phyloP scores from a whole-genome alignment of 2,888 invertebrate species.

The Phragmatobia fuliginosa region DNA sequence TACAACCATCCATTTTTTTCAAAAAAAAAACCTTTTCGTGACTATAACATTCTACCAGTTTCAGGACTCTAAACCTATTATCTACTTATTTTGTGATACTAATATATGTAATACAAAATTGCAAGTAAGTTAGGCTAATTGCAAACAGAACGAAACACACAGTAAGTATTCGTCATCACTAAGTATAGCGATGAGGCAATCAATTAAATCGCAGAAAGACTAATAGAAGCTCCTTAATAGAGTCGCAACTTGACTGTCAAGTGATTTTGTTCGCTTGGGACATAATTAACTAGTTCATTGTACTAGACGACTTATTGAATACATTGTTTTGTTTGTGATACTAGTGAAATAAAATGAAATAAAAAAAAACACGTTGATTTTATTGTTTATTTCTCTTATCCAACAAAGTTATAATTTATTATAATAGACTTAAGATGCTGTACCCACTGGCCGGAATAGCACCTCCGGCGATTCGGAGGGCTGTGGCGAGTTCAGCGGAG shows the following conservation, averaged over 20 bases:
- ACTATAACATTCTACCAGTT: not conserved
- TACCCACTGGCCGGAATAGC: too few relatives aligned
- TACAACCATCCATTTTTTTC: too few relatives aligned
- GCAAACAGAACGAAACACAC: slow-evolving; percentile 15
- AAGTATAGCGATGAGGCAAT: slow-evolving; percentile 48
- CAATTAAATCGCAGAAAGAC: slow-evolving; percentile 60
- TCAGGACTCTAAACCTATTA: too few relatives aligned
- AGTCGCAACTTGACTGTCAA: slow-evolving; percentile 30
- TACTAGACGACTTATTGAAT: slow-evolving; percentile 1
- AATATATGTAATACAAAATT: slow-evolving; percentile 7
- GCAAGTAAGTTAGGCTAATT: slow-evolving; percentile 5
- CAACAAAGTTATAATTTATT: too few relatives aligned
- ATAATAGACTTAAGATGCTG: too few relatives aligned
- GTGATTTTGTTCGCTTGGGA: slow-evolving; percentile 35
- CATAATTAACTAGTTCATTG: slow-evolving; percentile 43
- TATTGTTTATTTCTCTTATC: not conserved
- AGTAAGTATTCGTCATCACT: slow-evolving; percentile 46
- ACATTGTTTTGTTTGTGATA: not conserved
- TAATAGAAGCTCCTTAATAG: slow-evolving; percentile 49
- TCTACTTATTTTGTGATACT: not conserved
- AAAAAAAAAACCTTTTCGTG: not conserved
- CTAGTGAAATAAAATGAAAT: too few relatives aligned
- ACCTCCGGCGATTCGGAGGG: too few relatives aligned
- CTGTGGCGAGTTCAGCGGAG: too few relatives aligned
- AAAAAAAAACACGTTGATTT: not conserved